Percentiles rank a stretch among this genome's conserved stretches.
Conservation (phyloP, 2,888 invertebrate genomes). For the Ceraclea dissimilis region DNA sequence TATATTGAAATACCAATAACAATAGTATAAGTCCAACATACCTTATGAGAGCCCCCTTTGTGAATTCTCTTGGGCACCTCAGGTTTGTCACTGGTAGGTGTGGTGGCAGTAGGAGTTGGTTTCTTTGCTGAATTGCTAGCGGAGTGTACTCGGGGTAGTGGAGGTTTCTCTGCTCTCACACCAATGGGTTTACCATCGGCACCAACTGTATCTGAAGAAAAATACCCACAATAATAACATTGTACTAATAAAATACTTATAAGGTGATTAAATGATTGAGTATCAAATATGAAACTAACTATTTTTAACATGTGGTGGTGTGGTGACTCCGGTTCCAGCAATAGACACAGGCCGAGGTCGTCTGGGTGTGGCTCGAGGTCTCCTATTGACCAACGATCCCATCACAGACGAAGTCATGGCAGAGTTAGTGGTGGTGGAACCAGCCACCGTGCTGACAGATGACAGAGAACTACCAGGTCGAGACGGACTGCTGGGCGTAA, state of each 20-base stretch:
- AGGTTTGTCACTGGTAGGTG: slow-evolving; percentile 27
- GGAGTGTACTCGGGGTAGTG: slow-evolving; percentile 48
- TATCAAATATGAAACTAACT: slow-evolving; percentile 34
- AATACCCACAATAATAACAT: slow-evolving; percentile 5
- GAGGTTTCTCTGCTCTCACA: slow-evolving; percentile 56
- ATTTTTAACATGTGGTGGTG: slow-evolving; percentile 37
- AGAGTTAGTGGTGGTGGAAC: slow-evolving; percentile 51
- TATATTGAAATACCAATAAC: too few relatives aligned
- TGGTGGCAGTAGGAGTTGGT: slow-evolving; percentile 37
- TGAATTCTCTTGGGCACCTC: slow-evolving; percentile 23
- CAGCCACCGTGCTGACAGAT: slow-evolving; percentile 46
- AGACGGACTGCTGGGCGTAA: slow-evolving; percentile 68
- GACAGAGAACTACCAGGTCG: slow-evolving; percentile 85
- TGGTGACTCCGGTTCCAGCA: slow-evolving; percentile 75
- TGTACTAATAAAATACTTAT: background rate
- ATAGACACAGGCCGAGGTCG: slow-evolving; percentile 76
- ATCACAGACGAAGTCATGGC: slow-evolving; percentile 56
- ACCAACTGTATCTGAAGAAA: slow-evolving; percentile 29
- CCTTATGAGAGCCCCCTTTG: slow-evolving; percentile 19
- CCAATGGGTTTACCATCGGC: slow-evolving; percentile 34
- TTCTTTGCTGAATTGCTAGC: slow-evolving; percentile 16
- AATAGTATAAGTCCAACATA: slow-evolving; percentile 3
- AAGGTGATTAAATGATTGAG: too few relatives aligned
- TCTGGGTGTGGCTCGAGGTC: slow-evolving; percentile 53
- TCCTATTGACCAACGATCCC: slow-evolving; percentile 50